Evolutionary conservation across 2,888 invertebrate genomes (phyloP), one percentile per base, ranked within the genome.

Genomic region (Nomada goodeniana): DNA sequence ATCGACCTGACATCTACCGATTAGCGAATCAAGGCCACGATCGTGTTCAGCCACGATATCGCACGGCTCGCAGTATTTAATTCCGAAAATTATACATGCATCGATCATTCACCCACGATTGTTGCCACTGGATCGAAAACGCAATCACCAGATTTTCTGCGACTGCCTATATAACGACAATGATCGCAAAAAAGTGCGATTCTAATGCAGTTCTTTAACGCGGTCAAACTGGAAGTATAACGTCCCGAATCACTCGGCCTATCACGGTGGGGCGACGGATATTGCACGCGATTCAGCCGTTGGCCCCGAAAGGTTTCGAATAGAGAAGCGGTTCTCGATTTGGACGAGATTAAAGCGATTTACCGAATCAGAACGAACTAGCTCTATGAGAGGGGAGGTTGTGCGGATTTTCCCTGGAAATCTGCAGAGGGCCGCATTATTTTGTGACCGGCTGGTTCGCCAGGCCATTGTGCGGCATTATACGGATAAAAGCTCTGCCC

Each of bases 401-500:
- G 82, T 74, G 83, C 82, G 86, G 82, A 88, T 88, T 88, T 88
- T 82, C 84, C 80, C 60, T 75, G 82, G 50, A 84, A 90, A 87
- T 86, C 87, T 89, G 86, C 85, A 84, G 88, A 89, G 84, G 83
- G 82, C 80, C 83, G 86, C 83, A 87, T 89, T 87, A 88, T 90
- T 90, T 90, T 89, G 88, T 88, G 89, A 90, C 85, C 87, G 87
- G 83, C 84, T 87, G 84, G 84, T 86, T 83, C 83, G 79, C 81
- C 79, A 80, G 76, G 84, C 87, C 85, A 89, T 91, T 89, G 87
- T 88, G 83, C 80, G 86, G 86, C 84, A 89, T 90, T 90, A 89
- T 89, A 84, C 85, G 90, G 89, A 90, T 90, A 90, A 89, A 89
- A 90, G 89, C 89, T 80, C 74, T 77, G 83, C 64, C 85, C 84